Conservation (phyloP, 37 sponge, comb jelly and placozoan species). For the Agelas oroides region DNA sequence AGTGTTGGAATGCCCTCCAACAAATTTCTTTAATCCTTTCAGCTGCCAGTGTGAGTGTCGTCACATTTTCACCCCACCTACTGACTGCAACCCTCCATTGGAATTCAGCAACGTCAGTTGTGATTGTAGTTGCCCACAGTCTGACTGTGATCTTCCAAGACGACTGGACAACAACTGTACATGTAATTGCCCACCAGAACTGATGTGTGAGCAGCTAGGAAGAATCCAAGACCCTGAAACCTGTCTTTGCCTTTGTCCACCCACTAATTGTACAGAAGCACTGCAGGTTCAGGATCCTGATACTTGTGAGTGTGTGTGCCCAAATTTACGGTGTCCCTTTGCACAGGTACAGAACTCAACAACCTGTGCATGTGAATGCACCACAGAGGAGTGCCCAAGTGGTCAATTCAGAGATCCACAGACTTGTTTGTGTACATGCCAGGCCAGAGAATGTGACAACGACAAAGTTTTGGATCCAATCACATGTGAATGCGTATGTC, state of each 20-base stretch:
- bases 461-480: slow-evolving; percentile 1
- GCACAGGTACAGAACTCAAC: slow-evolving; percentile 20
- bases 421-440: slow-evolving; percentile 37
- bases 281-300: slow-evolving; percentile 35
- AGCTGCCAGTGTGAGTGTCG: not conserved
- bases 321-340: slow-evolving; percentile 8
- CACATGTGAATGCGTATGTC: slow-evolving; percentile 29
- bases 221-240: slow-evolving; percentile 34
- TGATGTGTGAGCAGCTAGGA: slow-evolving; percentile 16
- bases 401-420: slow-evolving; percentile 37
- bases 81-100: too few relatives aligned
- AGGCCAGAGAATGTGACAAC: not conserved
- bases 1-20: too few relatives aligned
- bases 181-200: slow-evolving; percentile 48
- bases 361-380: slow-evolving; percentile 38
- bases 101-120: too few relatives aligned
- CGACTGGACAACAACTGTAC: slow-evolving; percentile 15
- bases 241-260: slow-evolving; percentile 32
- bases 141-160: slow-evolving; percentile 9
- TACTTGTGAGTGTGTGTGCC: slow-evolving; percentile 52
- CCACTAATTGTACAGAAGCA: not conserved
- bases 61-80: not conserved
- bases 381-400: slow-evolving; percentile 7
- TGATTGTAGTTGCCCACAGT: not conserved
- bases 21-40: too few relatives aligned